Percentiles rank a stretch among this genome's conserved stretches.
phyloP scores from a whole-genome alignment of 2,888 invertebrate genomes.

The Clanis bilineata region DNA sequence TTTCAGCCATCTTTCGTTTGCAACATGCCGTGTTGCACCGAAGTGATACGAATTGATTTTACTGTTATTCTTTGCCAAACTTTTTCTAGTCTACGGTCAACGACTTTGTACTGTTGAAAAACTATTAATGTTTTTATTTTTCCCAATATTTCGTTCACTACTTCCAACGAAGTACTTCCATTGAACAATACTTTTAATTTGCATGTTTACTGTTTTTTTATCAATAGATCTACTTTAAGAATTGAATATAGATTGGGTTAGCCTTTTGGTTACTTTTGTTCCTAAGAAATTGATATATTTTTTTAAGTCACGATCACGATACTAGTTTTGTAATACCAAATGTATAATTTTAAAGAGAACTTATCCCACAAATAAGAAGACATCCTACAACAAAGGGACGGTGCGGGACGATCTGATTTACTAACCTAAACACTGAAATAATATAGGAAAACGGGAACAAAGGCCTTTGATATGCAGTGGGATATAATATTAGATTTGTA shows the following conservation, averaged over 20 bases:
- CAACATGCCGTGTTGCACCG: background rate
- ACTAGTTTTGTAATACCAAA: no score
- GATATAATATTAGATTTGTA: no score
- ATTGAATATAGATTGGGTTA: background rate
- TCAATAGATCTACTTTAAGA: background rate
- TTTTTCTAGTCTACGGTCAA: conserved; percentile 7
- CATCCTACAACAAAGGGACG: no score
- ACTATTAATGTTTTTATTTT: conserved; percentile 2
- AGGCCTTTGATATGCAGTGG: no score
- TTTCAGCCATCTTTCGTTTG: background rate
- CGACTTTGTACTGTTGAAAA: background rate
- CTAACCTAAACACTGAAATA: no score
- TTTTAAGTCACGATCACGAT: no score
- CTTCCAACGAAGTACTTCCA: background rate
- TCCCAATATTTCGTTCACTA: background rate
- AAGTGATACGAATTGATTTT: background rate
- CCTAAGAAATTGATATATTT: no score
- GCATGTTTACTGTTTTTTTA: background rate
- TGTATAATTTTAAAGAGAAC: no score
- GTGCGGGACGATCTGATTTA: no score
- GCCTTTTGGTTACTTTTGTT: no score
- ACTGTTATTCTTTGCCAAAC: background rate
- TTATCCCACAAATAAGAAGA: no score
- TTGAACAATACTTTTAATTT: background rate
- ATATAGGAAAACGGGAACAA: no score